Evolutionary conservation across 2,888 invertebrate species (phyloP), one percentile per base, ranked within the genome.

Genomic region (Cyaniris semiargus): DNA sequence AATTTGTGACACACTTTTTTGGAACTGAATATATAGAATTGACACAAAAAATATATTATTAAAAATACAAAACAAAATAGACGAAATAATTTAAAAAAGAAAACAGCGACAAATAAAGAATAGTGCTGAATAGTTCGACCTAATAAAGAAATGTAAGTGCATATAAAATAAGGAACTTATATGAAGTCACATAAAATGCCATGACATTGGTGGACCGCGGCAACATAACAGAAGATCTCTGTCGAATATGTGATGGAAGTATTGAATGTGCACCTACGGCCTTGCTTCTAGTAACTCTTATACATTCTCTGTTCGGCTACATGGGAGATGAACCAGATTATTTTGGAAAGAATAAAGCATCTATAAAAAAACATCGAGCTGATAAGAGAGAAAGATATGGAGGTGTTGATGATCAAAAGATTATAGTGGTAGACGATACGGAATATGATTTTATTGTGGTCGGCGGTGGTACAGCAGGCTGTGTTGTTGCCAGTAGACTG

Each of bases 181-280:
- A 48, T 27, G n/a, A 27, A 53, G 7, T 27, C 15, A 27, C 1
- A 74, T 74, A 84, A 86, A 84, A 91, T 90, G 91, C 90, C 86
- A 93, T 93, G 92, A 87, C 85, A 85, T 82, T 86, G 79, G 82
- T 81, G 80, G 82, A 81, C 78, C 48, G 48, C 18, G 82, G 79
- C 79, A 92, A 93, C 82, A 83, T 87, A 75, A 92, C 92, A 78
- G 89, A 91, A 79, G 93, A 93, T 77, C 86, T 93, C 53, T 93
- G 94, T 83, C 90, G 87, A 81, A 86, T 91, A 82, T 94, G 93
- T 86, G 94, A 94, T 79, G 94, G 93, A 60, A 84, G 89, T 81
- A 87, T 93, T 34, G 94, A 94, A 81, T 94, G 93, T 79, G 93
- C 94, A 0, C 93, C 93, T 0, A 93, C 93, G 0, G 94, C 94